These are phyloP conservation scores for Brienomyrus longianalis DNA, from an alignment of 2,113 vertebrate species.

Conservation along the genomic window DNA sequence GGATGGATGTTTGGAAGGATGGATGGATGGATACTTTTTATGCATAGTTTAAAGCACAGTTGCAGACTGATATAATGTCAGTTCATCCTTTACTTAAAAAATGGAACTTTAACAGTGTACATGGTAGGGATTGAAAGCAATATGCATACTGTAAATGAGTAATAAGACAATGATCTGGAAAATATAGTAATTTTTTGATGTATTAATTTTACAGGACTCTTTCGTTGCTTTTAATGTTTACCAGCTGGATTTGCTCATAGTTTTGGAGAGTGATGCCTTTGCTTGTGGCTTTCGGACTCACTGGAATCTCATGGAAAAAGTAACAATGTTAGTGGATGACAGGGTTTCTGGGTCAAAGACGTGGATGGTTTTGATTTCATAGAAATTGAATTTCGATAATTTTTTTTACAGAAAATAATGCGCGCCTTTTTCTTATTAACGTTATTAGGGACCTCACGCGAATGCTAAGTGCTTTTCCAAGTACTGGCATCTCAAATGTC, in stretches of 20 bases:
- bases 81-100: background rate
- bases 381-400: background rate
- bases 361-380: background rate
- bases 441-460: background rate
- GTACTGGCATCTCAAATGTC: background rate
- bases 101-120: background rate
- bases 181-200: constrained; percentile 12
- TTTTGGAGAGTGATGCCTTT: constrained; percentile 8
- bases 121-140: background rate
- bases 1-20: background rate
- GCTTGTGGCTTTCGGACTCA: constrained; percentile 24
- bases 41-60: background rate
- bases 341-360: constrained; percentile 16
- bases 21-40: background rate
- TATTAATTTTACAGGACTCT: constrained; percentile 15
- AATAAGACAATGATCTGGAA: constrained; percentile 12
- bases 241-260: constrained; percentile 31
- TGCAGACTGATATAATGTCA: background rate
- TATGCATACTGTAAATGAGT: background rate
- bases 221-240: constrained; percentile 28
- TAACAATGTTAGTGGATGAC: constrained; percentile 21
- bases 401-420: background rate
- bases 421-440: no score
- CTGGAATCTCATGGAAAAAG: constrained; percentile 26
- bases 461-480: background rate